Evolutionary conservation across 2,888 invertebrate species (phyloP).

Genomic region (Drosophila eohydei): DNA sequence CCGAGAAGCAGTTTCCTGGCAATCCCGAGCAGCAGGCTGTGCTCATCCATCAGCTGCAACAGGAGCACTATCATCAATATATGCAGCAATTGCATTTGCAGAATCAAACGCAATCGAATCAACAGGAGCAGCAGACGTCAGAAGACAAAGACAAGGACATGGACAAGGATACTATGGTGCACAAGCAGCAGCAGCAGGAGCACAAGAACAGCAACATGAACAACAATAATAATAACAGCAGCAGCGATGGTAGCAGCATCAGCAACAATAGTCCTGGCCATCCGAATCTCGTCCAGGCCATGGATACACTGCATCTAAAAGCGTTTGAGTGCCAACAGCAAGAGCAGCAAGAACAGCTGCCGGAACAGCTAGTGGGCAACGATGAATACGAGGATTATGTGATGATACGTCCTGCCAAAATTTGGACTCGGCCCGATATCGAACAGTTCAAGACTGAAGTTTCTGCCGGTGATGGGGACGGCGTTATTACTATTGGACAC

Average conservation of each 20-base stretch:
- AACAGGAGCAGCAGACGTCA: conserved; percentile 38
- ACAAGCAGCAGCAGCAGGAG: conserved; percentile 22
- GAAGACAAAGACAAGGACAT: neutral
- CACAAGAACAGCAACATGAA: conserved; percentile 7
- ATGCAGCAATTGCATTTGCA: conserved; percentile 94
- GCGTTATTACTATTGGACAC: conserved; percentile 96
- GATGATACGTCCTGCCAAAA: conserved; percentile 91
- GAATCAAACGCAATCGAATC: conserved; percentile 60
- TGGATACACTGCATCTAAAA: conserved; percentile 48
- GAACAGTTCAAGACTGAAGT: conserved; percentile 96
- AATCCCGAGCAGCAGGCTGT: conserved; percentile 96
- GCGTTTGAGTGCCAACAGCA: conserved; percentile 69
- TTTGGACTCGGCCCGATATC: conserved; percentile 97
- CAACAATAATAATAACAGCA: conserved; percentile 5
- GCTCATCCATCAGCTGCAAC: conserved; percentile 97
- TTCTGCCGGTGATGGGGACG: conserved; percentile 91
- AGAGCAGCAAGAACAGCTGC: conserved; percentile 28
- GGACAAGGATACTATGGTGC: conserved; percentile 18
- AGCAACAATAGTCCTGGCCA: conserved; percentile 29
- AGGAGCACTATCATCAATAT: conserved; percentile 99
- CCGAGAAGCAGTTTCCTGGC: conserved; percentile 96
- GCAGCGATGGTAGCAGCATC: conserved; percentile 1
- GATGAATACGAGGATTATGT: conserved; percentile 85
- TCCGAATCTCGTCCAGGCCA: conserved; percentile 45
- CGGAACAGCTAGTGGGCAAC: conserved; percentile 20